phyloP scores from a whole-genome alignment of 1,140 invertebrate genomes.

The Proctacanthus coquilletti region DNA sequence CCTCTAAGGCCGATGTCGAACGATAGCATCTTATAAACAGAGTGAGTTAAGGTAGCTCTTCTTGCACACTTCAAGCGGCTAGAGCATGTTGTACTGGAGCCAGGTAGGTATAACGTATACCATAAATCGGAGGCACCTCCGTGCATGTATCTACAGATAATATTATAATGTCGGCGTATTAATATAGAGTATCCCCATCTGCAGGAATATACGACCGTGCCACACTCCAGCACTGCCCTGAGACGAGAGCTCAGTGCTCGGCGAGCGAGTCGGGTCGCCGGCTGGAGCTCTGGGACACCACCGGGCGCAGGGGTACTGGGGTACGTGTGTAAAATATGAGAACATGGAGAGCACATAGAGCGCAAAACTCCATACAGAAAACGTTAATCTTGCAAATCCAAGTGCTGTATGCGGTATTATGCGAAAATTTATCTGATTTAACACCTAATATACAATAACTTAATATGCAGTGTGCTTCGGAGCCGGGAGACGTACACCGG shows the following conservation, averaged over 20 bases:
- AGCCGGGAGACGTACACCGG: background rate
- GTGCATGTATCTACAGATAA: background rate
- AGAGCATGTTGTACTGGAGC: background rate
- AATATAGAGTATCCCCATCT: background rate
- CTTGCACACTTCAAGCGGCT: background rate
- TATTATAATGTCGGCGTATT: background rate
- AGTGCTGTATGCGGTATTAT: slow-evolving; percentile 33
- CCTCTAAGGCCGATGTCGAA: background rate
- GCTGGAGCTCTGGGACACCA: background rate
- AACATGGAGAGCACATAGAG: background rate
- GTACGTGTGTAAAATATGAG: background rate
- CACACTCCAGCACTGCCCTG: background rate
- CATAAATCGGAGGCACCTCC: background rate
- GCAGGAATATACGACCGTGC: background rate
- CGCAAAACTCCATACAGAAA: slow-evolving; percentile 4
- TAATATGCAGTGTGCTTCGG: slow-evolving; percentile 28
- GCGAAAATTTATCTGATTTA: slow-evolving; percentile 34
- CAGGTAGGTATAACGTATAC: background rate
- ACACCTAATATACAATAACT: slow-evolving; percentile 34
- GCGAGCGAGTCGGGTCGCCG: background rate
- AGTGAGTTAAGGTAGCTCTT: background rate
- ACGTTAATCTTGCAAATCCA: slow-evolving; percentile 32
- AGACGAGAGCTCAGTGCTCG: background rate
- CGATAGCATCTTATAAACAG: background rate
- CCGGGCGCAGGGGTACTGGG: background rate